Evolutionary conservation across 2,888 invertebrate species (phyloP), one percentile per base, ranked within the genome.

Genomic region (Chalcis sispes): DNA sequence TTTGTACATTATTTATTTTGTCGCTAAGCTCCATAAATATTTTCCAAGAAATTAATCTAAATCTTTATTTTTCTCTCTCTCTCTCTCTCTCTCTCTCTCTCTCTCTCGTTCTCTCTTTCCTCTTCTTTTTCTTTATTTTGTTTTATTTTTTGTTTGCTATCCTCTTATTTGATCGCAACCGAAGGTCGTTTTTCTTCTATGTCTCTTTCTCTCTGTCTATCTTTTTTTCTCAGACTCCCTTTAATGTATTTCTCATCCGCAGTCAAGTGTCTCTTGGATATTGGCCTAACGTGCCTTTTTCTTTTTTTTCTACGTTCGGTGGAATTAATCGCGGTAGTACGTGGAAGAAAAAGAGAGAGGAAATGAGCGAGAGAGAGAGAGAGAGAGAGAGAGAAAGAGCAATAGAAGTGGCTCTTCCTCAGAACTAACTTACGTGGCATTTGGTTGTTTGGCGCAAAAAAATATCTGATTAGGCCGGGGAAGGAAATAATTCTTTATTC

Each of bases 201-300:
- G 18, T 20, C 52, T 52, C n/a, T n/a, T 40, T 15, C 32, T 40
- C 20, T 27, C 23, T 27, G 18, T 20, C 52, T 52, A 3, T 10
- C n/a, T 36, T 36, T 10, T 36, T 36, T 36, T 10, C 10, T 36
- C 10, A 5, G 25, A 50, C 15, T 70, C 54, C 66, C 54, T 42
- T 40, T 42, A 36, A 40, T 54, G 52, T 66, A 52, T 66, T 62
- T 54, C 71, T 71, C 50, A 71, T 71, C 42, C 52, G 18, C 23
- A 48, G 46, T 32, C 46, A 69, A 69, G 69, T 48, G 48, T 59
- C 62, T 42, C 32, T 3, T 20, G 23, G 54, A 62, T 62, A 71
- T 71, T 70, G 70, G 40, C 46, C 71, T 62, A 54, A 62, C 40
- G 27, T n/a, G 20, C 27, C 50, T 42, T 25, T 29, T 50, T 27